phyloP scores from a whole-genome alignment of 2,113 vertebrate genomes.

The Corydoras sp. region DNA sequence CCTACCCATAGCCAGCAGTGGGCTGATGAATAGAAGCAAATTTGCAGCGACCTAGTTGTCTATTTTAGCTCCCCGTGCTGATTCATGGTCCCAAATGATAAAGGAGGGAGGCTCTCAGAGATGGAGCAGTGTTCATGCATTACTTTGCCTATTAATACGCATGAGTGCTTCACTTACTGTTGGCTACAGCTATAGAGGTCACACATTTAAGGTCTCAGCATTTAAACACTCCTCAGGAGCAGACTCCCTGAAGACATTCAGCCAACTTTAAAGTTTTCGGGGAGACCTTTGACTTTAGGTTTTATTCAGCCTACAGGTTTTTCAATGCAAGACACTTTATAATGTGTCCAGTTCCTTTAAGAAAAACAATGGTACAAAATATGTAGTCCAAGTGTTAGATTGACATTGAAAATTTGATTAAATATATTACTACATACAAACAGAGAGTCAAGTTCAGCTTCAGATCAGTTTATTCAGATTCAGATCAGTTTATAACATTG shows the following conservation, averaged over 20 bases:
- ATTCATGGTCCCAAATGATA: constrained; percentile 37
- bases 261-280: background rate
- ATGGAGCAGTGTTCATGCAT: constrained; percentile 7
- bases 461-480: no score
- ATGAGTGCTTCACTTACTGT: constrained; percentile 1
- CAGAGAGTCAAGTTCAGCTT: no score
- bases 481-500: no score
- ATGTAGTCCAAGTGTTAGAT: no score
- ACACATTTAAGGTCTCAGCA: background rate
- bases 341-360: no score
- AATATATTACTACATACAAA: no score
- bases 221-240: background rate
- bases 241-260: constrained; percentile 12
- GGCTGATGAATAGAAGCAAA: constrained; percentile 40
- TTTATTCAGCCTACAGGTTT: no score
- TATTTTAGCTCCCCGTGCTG: constrained; percentile 36
- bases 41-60: constrained; percentile 39
- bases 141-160: background rate
- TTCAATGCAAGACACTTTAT: no score
- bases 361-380: no score
- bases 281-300: background rate
- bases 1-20: constrained; percentile 23
- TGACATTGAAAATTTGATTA: no score
- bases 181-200: background rate
- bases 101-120: constrained; percentile 17